These are phyloP conservation scores for Phrynocephalus vlangalii DNA, from an alignment of 2,797 vertebrate genomes.

Conservation along the genomic window DNA sequence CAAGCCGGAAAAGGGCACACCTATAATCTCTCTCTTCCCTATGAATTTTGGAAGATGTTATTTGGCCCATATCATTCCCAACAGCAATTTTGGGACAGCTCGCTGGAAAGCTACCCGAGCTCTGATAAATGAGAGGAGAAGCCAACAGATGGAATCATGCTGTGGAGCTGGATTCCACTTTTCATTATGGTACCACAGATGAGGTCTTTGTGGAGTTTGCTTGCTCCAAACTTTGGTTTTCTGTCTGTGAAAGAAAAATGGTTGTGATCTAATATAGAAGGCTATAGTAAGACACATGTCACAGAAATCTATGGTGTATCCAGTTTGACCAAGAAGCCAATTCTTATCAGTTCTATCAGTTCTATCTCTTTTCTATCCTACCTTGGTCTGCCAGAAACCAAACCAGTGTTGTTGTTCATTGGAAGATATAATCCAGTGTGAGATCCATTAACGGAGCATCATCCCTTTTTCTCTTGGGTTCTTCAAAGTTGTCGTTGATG, in stretches of 20 bases:
- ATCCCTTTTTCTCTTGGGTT: neutral
- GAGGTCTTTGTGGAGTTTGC: no score
- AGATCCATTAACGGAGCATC: constrained; percentile 37
- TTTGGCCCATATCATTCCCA: neutral
- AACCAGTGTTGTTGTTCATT: neutral
- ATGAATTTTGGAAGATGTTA: neutral
- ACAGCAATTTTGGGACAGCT: neutral
- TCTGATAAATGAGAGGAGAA: neutral
- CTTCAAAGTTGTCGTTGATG: constrained; percentile 38
- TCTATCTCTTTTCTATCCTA: neutral
- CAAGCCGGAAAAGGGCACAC: neutral
- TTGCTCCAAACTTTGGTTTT: neutral
- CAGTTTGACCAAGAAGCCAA: neutral
- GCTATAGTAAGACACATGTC: neutral
- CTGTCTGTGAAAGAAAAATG: neutral
- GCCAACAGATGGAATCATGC: neutral
- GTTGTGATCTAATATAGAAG: neutral
- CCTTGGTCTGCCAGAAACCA: constrained; percentile 37
- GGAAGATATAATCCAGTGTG: neutral
- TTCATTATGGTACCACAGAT: neutral
- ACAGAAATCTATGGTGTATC: neutral
- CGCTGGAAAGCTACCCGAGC: neutral
- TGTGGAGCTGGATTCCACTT: neutral
- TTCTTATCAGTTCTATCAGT: neutral
- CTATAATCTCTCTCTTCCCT: neutral